Base-by-base conservation (phyloP, 2,797 vertebrate genomes). In the Champsocephalus esox region DNA sequence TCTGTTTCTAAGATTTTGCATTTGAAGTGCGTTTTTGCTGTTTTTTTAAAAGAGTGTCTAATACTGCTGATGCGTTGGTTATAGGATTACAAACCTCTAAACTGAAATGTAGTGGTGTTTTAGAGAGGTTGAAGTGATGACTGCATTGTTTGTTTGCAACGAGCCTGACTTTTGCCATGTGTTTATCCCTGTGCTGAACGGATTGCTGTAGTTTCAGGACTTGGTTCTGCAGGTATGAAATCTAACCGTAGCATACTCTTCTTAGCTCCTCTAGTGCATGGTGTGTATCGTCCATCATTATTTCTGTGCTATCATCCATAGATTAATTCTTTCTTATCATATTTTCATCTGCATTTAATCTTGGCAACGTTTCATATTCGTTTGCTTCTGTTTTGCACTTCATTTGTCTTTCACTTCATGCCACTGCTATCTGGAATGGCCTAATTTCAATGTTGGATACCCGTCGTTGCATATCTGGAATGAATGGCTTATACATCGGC, bases 191-290 rank as follows among this genome's bases (percentile, higher is more conserved):
- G 79, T 83, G 77, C 81, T 83, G 84, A 90, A 90, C 52, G 88
- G 86, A 89, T 90, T 91, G 91, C 92, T 93, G 77, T 95, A 96
- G 95, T 95, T 95, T 93, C 94, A 96, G 87, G 95, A 96, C 93
- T 93, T 96, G 92, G 86, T 94, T 89, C 84, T 93, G 57, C 94
- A 96, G 95, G 95, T 96, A 96, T 91, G 94, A 89, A 75, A 81
- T 88, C 75, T 75, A 79, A 86, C 76, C 54, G 65, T 88, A 82
- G 80, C 65, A 6, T 61, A 45, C 45, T 68, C 74, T 45, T 81
- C 54, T 13, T 87, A 87, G 82, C 70, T 79, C 56, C 78, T 83
- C 61, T 64, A 52, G 28, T 92, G 92, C 93, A 93, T 95, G 92
- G 68, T 77, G 60, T 89, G 57, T 64, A n/a, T 70, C 70, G 19